Percentiles rank a stretch among this genome's conserved stretches.
phyloP scores from a whole-genome alignment of 2,888 invertebrate genomes.

The Xylophagus ater region DNA sequence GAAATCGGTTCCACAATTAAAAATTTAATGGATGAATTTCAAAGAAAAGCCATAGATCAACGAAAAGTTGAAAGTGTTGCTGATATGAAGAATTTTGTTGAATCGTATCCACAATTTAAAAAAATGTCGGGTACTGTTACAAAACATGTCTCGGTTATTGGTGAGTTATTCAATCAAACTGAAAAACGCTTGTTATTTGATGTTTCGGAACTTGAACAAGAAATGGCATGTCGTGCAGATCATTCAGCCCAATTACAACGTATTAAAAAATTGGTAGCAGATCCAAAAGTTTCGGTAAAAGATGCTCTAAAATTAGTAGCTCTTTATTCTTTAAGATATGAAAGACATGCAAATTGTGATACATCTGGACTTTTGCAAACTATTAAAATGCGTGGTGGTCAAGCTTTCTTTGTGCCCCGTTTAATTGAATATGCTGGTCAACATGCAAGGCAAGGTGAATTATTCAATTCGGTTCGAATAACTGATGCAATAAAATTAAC shows the following conservation, averaged over 20 bases:
- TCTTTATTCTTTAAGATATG: conserved; percentile 88
- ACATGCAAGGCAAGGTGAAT: conserved; percentile 67
- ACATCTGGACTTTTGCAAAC: conserved; percentile 63
- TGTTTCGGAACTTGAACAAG: conserved; percentile 89
- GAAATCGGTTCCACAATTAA: conserved; percentile 98
- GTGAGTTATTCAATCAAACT: conserved; percentile 83
- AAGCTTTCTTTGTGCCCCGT: conserved; percentile 51
- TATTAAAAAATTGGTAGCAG: conserved; percentile 65
- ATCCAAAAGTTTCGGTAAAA: conserved; percentile 56
- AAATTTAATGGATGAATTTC: conserved; percentile 94
- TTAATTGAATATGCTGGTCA: conserved; percentile 78
- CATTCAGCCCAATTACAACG: conserved; percentile 68
- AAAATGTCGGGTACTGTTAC: conserved; percentile 92
- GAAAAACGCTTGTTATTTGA: conserved; percentile 67
- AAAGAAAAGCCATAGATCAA: conserved; percentile 87
- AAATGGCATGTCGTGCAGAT: conserved; percentile 78
- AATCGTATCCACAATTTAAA: conserved; percentile 96
- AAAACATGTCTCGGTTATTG: conserved; percentile 94
- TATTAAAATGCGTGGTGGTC: conserved; percentile 58
- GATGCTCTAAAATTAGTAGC: conserved; percentile 85
- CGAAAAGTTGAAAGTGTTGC: conserved; percentile 96
- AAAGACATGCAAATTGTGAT: conserved; percentile 77
- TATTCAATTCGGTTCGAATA: conserved; percentile 81
- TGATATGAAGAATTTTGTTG: conserved; percentile 98
- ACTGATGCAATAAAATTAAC: conserved; percentile 80